Evolutionary conservation across 1,140 invertebrate genomes (phyloP).

Genomic region (Dysdera silvatica): DNA sequence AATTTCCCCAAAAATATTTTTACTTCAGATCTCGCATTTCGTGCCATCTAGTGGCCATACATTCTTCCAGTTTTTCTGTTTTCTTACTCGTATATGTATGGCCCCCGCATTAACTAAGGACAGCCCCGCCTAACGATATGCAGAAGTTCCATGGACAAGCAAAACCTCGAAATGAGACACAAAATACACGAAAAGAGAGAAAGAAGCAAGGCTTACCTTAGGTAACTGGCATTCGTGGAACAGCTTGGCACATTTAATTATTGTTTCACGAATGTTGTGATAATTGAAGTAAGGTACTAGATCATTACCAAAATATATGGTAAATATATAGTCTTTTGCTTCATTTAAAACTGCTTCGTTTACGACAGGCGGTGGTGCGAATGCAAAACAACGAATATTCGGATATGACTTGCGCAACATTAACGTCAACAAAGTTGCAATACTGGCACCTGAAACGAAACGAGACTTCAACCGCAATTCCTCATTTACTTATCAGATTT

Average conservation of each 20-base stretch:
- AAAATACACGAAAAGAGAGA: no score
- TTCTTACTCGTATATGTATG: no score
- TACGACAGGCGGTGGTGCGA: slow-evolving; percentile 59
- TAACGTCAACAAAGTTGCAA: slow-evolving; percentile 74
- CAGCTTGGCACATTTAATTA: slow-evolving; percentile 1
- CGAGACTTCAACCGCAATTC: neutral
- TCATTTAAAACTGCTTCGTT: neutral
- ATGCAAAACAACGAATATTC: slow-evolving; percentile 69
- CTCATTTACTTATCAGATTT: neutral
- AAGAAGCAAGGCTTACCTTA: slow-evolving; percentile 1
- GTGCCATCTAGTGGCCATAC: no score
- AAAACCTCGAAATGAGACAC: no score
- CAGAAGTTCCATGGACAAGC: no score
- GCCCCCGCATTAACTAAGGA: no score
- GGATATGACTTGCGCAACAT: slow-evolving; percentile 66
- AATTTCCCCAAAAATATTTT: no score
- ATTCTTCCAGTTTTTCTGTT: no score
- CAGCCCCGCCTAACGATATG: no score
- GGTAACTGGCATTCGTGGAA: slow-evolving; percentile 10
- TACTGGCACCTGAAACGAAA: slow-evolving; percentile 58
- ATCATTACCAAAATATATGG: slow-evolving; percentile 15
- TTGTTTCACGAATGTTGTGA: slow-evolving; percentile 1
- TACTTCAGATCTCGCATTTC: no score
- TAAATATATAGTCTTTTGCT: neutral
- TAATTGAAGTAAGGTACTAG: slow-evolving; percentile 8